phyloP scores from a whole-genome alignment of 92 coral and sea anemone species.

The Epizoanthus fatuus region DNA sequence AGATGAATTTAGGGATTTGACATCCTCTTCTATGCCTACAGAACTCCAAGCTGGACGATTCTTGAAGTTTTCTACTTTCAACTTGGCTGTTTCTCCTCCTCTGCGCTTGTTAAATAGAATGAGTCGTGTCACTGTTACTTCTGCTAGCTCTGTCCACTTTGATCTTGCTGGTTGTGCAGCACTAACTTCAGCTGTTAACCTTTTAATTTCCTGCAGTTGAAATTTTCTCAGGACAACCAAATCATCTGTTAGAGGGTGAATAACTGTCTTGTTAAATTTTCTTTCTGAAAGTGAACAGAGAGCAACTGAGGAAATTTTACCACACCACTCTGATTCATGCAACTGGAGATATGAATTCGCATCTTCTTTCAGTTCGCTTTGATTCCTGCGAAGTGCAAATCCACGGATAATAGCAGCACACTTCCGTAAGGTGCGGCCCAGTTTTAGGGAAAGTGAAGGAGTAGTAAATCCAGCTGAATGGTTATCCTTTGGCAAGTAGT shows the following conservation, averaged over 20 bases:
- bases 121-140: not conserved
- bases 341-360: not conserved
- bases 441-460: slow-evolving; percentile 24
- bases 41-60: slow-evolving; percentile 31
- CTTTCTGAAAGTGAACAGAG: slow-evolving; percentile 8
- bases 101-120: slow-evolving; percentile 46
- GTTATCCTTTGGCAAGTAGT: not conserved
- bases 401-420: slow-evolving; percentile 14
- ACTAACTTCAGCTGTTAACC: not conserved
- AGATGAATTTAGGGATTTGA: not conserved
- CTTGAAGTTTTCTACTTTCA: slow-evolving; percentile 6
- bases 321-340: not conserved
- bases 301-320: not conserved
- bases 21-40: slow-evolving; percentile 10
- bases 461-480: not conserved
- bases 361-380: not conserved
- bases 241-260: slow-evolving; percentile 39
- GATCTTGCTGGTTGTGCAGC: not conserved
- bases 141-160: slow-evolving; percentile 2
- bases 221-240: not conserved
- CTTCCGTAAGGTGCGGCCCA: not conserved
- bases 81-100: slow-evolving; percentile 48
- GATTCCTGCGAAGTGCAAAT: not conserved
- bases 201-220: not conserved
- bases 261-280: slow-evolving; percentile 32